Base-by-base conservation (phyloP, 2,888 invertebrate species). In the Stramonita haemastoma region DNA sequence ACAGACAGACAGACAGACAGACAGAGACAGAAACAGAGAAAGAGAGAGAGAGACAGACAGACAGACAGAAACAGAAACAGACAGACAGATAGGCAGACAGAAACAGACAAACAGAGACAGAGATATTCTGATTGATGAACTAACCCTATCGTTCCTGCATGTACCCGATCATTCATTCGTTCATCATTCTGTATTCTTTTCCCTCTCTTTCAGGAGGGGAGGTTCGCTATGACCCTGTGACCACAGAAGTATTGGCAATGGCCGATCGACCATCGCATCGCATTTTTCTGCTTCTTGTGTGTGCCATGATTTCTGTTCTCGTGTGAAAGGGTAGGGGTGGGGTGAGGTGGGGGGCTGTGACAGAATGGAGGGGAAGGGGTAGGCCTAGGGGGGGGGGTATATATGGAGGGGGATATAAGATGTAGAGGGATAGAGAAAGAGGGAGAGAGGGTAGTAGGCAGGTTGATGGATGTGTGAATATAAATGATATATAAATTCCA, bases 221-320 rank as follows among this genome's bases (percentile, higher is more conserved):
- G 70, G 89, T 91, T 32, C 36, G 34, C 60, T 90, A 87, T 60
- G 89, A 91, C 32, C 89, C 90, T 8, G 57, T 81, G 17, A 90
- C 89, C n/a, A 89, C 91, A 46, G 90, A 91, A 19, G 84, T 91
- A 70, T 34, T 89, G 19, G 89, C 89, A 2, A 36, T 29, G 0
- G 89, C 73, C 15, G 56, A 36, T 36, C 19, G 77, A 32, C 84
- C 70, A 6, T 36, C 70, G 66, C 66, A 70, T 1, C 56, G n/a
- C 32, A 8, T 73, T n/a, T 17, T 88, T 11, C 26, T 85, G 5
- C 36, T 81, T 17, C 34, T 4, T 87, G 79, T 87, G 79, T 87
- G 32, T 32, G 57, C 46, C 15, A 2, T 29, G n/a, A 56, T 77
- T 29, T n/a, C 84, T 34, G 34, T 34, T 60, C 34, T 86, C 34